Conservation (phyloP, 1,140 invertebrate species). For the Heliconius hermathena region DNA sequence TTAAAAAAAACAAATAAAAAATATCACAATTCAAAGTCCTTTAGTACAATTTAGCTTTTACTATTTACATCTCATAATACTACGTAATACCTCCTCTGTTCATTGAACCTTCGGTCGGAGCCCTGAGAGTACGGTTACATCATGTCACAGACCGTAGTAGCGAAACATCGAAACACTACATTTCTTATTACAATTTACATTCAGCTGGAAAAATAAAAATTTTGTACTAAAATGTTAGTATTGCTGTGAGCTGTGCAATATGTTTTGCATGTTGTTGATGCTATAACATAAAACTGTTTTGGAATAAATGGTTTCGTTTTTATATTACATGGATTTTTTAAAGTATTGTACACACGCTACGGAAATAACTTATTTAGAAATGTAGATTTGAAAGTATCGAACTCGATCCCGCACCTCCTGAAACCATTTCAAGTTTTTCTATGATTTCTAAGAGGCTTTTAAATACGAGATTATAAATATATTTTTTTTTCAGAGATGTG, state of each 20-base stretch:
- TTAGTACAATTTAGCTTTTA: conserved; percentile 8
- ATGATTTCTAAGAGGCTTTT: no score
- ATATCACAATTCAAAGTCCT: background rate
- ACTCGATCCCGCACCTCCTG: no score
- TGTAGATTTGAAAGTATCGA: no score
- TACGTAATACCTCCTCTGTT: conserved; percentile 17
- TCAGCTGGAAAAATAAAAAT: conserved; percentile 8
- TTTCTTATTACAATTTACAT: conserved; percentile 7
- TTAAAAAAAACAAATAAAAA: background rate
- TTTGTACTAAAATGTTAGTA: background rate
- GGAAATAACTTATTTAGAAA: background rate
- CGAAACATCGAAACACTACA: conserved; percentile 10
- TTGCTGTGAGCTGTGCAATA: background rate
- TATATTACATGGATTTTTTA: background rate
- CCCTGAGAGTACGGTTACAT: conserved; percentile 22
- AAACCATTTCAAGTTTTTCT: no score
- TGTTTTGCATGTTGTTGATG: conserved; percentile 4
- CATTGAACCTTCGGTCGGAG: conserved; percentile 27
- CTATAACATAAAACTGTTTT: conserved; percentile 1
- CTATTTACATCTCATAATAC: conserved; percentile 18
- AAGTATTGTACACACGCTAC: background rate
- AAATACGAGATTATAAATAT: no score
- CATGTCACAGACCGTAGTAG: conserved; percentile 19
- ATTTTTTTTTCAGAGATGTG: no score
- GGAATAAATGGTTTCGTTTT: background rate